These are phyloP conservation scores for Sarcophilus harrisii DNA, from an alignment of 2,797 vertebrate genomes.

Conservation along the genomic window DNA sequence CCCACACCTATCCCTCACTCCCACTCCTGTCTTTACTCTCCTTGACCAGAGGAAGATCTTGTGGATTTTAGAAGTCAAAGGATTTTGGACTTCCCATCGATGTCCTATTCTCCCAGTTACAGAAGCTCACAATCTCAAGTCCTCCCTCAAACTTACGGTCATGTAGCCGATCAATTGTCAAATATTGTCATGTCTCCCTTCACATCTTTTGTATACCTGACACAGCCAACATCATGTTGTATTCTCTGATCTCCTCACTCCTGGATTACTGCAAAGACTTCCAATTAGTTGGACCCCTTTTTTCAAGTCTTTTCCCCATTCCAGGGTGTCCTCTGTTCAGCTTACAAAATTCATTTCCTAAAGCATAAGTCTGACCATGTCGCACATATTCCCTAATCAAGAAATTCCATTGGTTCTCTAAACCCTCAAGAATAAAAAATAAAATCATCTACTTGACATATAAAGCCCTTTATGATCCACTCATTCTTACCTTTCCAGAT, in stretches of 20 bases:
- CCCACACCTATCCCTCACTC: background rate
- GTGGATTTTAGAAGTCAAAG: background rate
- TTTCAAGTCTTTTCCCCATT: background rate
- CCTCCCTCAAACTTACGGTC: background rate
- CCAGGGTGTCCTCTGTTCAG: background rate
- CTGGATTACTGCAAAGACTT: background rate
- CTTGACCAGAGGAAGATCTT: background rate
- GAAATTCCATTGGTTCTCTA: background rate
- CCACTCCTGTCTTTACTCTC: background rate
- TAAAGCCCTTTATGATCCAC: background rate
- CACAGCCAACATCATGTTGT: background rate
- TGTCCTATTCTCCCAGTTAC: background rate
- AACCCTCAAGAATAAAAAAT: background rate
- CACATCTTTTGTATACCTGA: background rate
- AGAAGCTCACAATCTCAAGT: background rate
- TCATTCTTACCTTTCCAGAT: background rate
- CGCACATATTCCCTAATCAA: background rate
- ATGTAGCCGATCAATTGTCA: background rate
- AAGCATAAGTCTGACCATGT: background rate
- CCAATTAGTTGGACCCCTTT: background rate
- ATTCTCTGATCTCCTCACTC: background rate
- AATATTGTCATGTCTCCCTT: background rate
- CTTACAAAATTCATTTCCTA: background rate
- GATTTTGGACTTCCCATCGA: background rate
- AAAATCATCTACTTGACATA: background rate